Percentiles rank a stretch among this genome's conserved stretches.
Conservation (phyloP, 2,888 invertebrate species). For the Acleris sparsana region DNA sequence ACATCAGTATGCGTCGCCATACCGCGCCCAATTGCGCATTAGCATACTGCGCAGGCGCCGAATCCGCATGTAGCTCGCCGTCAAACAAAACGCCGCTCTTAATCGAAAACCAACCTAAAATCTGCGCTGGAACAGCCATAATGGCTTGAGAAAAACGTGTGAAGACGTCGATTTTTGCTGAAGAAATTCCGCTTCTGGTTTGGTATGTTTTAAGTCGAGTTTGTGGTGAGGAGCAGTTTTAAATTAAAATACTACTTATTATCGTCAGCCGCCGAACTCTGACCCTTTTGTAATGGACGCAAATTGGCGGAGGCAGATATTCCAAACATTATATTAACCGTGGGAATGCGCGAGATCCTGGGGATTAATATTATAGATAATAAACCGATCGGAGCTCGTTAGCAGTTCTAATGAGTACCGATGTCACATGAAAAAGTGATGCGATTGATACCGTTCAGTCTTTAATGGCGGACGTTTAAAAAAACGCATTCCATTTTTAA, state of each 20-base stretch:
- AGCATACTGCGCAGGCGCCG: constrained; percentile 72
- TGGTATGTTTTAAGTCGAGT: background rate
- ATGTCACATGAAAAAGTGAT: constrained; percentile 26
- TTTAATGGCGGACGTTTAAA: constrained; percentile 7
- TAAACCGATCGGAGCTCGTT: constrained; percentile 13
- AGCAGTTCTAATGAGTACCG: constrained; percentile 11
- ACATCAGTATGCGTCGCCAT: constrained; percentile 59
- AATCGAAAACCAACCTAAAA: constrained; percentile 44
- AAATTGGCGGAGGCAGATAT: constrained; percentile 71
- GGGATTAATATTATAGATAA: constrained; percentile 24
- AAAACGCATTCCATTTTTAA: constrained; percentile 21
- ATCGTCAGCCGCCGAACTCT: constrained; percentile 62
- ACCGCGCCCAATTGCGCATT: constrained; percentile 68
- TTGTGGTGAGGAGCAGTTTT: constrained; percentile 37
- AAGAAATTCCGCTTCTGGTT: constrained; percentile 13
- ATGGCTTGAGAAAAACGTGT: constrained; percentile 28
- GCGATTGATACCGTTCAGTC: constrained; percentile 23
- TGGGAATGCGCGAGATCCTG: constrained; percentile 44
- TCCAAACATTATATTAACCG: constrained; percentile 52
- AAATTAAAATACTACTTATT: constrained; percentile 46
- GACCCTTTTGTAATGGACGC: constrained; percentile 67
- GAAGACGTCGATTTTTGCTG: constrained; percentile 17
- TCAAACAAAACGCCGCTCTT: constrained; percentile 63
- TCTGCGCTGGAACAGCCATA: constrained; percentile 43
- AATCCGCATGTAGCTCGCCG: constrained; percentile 62